A percentile compares a stretch with the other conserved stretches of the same genome.
Conservation (phyloP, 2,888 invertebrate species). For the Erebia aethiops region DNA sequence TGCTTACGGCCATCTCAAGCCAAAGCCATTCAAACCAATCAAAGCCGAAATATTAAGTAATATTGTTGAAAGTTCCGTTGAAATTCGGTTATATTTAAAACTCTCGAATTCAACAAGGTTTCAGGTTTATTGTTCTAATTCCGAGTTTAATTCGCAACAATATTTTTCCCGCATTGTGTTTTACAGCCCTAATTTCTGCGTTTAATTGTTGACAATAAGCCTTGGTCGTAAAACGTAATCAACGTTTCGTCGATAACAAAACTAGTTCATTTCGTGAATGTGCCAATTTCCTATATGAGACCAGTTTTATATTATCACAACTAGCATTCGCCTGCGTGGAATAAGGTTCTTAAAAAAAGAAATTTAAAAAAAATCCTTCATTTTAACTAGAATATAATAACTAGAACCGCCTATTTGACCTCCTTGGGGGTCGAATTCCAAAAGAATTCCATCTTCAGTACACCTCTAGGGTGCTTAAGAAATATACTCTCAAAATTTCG, state of each 20-base stretch:
- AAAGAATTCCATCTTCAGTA: too few species aligned
- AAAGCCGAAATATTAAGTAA: too few species aligned
- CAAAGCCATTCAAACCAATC: too few species aligned
- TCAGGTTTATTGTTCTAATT: neutral
- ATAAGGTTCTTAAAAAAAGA: too few species aligned
- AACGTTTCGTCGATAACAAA: constrained; percentile 19
- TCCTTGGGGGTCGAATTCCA: too few species aligned
- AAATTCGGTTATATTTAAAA: neutral
- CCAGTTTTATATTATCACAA: constrained; percentile 9
- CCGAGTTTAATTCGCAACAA: neutral
- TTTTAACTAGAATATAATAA: too few species aligned
- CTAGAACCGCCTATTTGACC: too few species aligned
- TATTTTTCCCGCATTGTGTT: constrained; percentile 11
- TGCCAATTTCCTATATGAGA: constrained; percentile 15
- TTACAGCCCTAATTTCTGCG: constrained; percentile 5
- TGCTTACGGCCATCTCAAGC: too few species aligned
- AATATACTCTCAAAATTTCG: too few species aligned
- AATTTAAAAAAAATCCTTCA: too few species aligned
- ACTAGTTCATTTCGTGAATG: constrained; percentile 11
- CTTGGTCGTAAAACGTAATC: constrained; percentile 19
- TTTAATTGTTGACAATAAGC: constrained; percentile 21
- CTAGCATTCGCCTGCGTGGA: neutral
- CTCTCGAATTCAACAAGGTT: neutral
- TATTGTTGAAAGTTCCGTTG: too few species aligned
- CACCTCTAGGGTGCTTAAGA: too few species aligned